phyloP scores from a whole-genome alignment of 2,113 vertebrate species.

The Xenopus borealis region DNA sequence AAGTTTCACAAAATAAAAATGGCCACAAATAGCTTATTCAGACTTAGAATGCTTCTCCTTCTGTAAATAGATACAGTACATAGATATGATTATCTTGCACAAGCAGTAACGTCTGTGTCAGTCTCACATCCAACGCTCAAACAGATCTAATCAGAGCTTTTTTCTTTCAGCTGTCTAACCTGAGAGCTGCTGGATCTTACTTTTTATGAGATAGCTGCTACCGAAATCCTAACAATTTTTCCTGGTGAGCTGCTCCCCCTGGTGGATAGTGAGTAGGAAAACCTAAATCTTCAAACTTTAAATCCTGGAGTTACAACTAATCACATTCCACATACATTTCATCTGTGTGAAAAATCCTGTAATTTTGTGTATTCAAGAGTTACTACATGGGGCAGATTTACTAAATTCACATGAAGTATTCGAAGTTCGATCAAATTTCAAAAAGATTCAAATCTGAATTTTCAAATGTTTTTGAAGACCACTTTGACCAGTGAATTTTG shows the following conservation, averaged over 20 bases:
- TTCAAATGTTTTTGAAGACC: too few relatives aligned
- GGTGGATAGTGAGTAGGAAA: constrained; percentile 53
- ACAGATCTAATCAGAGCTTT: constrained; percentile 63
- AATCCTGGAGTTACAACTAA: background rate
- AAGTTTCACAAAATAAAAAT: constrained; percentile 50
- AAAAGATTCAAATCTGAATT: too few relatives aligned
- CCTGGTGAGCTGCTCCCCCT: constrained; percentile 77
- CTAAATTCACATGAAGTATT: too few relatives aligned
- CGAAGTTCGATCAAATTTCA: too few relatives aligned
- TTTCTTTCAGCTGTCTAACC: constrained; percentile 61
- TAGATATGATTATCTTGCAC: constrained; percentile 50
- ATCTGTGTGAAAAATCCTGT: too few relatives aligned
- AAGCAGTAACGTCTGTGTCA: constrained; percentile 59
- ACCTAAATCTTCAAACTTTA: background rate
- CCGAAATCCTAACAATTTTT: constrained; percentile 47
- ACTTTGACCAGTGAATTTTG: too few relatives aligned
- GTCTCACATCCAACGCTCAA: constrained; percentile 56
- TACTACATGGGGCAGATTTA: too few relatives aligned
- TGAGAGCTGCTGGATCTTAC: constrained; percentile 60
- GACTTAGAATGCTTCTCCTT: constrained; percentile 32
- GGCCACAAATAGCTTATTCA: constrained; percentile 37
- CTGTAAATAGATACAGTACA: constrained; percentile 46
- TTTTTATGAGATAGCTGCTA: constrained; percentile 43
- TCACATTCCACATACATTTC: too few relatives aligned
- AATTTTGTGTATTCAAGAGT: too few relatives aligned